Conservation (phyloP, 2,888 invertebrate genomes). For the Neocrepidodera transversa region DNA sequence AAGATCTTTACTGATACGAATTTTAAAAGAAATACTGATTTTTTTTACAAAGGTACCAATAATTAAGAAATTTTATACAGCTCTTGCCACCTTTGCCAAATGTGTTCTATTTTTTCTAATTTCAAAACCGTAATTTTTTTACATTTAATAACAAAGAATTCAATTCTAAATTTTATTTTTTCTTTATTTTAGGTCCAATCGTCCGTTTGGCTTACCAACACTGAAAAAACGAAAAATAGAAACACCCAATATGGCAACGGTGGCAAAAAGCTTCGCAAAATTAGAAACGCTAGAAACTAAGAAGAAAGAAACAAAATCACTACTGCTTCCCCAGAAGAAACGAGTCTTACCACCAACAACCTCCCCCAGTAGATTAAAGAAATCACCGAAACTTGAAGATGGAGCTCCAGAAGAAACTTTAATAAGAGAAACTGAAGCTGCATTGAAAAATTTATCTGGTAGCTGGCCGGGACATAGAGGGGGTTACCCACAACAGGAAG, state of each 20-base stretch:
- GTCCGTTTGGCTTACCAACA: constrained; percentile 61
- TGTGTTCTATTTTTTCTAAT: background rate
- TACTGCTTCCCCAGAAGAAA: constrained; percentile 68
- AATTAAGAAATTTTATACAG: too few relatives aligned
- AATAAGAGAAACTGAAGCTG: constrained; percentile 87
- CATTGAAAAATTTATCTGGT: constrained; percentile 84
- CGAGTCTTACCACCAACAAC: constrained; percentile 60
- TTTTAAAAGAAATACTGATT: too few relatives aligned
- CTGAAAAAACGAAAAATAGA: constrained; percentile 77
- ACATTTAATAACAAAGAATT: background rate
- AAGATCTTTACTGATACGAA: too few relatives aligned
- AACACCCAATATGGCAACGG: constrained; percentile 53
- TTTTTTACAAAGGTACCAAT: too few relatives aligned
- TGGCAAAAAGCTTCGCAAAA: constrained; percentile 51
- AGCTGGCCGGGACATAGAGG: constrained; percentile 80
- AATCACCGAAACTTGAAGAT: constrained; percentile 61
- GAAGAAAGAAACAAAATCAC: constrained; percentile 54
- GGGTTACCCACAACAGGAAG: constrained; percentile 74
- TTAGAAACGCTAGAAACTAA: constrained; percentile 47
- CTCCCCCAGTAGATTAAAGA: constrained; percentile 55
- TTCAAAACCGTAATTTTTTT: background rate
- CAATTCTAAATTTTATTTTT: constrained; percentile 11
- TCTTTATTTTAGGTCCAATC: constrained; percentile 56
- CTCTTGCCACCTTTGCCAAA: constrained; percentile 14
- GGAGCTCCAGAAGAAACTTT: constrained; percentile 77